phyloP scores from a whole-genome alignment of 2,113 vertebrate species.

The Herpailurus yagouaroundi region DNA sequence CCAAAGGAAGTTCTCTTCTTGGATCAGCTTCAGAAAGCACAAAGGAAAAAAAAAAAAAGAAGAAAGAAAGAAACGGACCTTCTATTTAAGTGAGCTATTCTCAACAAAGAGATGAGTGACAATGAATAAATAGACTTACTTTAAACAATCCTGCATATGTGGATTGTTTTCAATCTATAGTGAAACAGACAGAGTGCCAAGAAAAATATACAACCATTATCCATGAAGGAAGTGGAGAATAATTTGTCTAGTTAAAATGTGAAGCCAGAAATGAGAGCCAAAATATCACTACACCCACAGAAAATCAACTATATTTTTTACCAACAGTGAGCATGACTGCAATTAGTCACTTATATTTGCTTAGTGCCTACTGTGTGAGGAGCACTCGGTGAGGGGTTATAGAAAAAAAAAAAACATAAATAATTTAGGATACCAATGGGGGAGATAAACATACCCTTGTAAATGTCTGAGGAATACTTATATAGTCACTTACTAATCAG shows the following conservation, averaged over 20 bases:
- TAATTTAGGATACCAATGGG: neutral
- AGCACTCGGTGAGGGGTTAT: neutral
- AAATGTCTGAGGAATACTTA: neutral
- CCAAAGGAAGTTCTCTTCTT: constrained; percentile 68
- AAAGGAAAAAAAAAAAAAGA: neutral
- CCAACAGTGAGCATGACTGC: neutral
- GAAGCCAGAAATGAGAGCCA: constrained; percentile 5
- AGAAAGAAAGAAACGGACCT: constrained; percentile 16
- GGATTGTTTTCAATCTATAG: constrained; percentile 29
- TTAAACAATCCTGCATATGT: constrained; percentile 57
- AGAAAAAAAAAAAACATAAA: neutral
- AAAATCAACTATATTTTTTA: constrained; percentile 26
- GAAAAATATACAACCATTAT: constrained; percentile 62
- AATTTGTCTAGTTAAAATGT: constrained; percentile 53
- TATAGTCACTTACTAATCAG: neutral
- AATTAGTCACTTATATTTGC: neutral
- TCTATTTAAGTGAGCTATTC: constrained; percentile 44
- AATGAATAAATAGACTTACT: constrained; percentile 41
- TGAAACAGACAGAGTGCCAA: constrained; percentile 45
- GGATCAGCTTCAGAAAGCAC: constrained; percentile 61
- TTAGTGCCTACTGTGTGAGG: neutral
- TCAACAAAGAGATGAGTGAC: constrained; percentile 62
- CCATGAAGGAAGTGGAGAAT: constrained; percentile 51
- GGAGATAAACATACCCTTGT: neutral
- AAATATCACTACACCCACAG: constrained; percentile 22